phyloP scores from a whole-genome alignment of 2,888 invertebrate genomes.

The Gastracanthus pulcherrimus region DNA sequence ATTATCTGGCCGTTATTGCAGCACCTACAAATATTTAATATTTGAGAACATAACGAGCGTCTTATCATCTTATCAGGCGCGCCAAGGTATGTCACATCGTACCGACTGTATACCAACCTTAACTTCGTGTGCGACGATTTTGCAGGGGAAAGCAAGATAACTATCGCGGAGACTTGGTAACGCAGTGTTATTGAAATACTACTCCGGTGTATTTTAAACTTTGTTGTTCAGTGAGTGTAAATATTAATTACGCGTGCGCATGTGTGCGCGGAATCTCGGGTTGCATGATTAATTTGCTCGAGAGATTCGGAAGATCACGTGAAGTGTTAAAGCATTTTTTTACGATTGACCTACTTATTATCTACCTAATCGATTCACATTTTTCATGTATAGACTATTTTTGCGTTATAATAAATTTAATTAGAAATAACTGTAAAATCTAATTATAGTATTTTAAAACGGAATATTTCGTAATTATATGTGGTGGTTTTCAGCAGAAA shows the following conservation, averaged over 20 bases:
- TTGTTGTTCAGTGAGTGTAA: neutral
- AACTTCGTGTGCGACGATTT: neutral
- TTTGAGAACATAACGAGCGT: neutral
- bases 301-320: neutral
- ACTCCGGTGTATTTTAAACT: too few relatives aligned
- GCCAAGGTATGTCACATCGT: neutral
- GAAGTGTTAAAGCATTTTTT: neutral
- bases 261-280: neutral
- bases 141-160: neutral
- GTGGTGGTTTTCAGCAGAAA: too few relatives aligned
- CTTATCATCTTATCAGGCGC: constrained; percentile 8
- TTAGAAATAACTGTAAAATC: neutral
- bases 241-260: neutral
- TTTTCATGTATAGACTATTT: too few relatives aligned
- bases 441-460: neutral
- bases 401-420: neutral
- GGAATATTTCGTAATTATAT: too few relatives aligned
- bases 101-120: neutral
- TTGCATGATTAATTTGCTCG: neutral
- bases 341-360: neutral
- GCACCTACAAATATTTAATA: constrained; percentile 2
- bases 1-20: neutral
- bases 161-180: neutral
- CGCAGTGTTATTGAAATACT: neutral
- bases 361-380: neutral